Evolutionary conservation across 2,797 vertebrate species (phyloP), one percentile per base, ranked within the genome.

Genomic region (Chrysocyon brachyurus): DNA sequence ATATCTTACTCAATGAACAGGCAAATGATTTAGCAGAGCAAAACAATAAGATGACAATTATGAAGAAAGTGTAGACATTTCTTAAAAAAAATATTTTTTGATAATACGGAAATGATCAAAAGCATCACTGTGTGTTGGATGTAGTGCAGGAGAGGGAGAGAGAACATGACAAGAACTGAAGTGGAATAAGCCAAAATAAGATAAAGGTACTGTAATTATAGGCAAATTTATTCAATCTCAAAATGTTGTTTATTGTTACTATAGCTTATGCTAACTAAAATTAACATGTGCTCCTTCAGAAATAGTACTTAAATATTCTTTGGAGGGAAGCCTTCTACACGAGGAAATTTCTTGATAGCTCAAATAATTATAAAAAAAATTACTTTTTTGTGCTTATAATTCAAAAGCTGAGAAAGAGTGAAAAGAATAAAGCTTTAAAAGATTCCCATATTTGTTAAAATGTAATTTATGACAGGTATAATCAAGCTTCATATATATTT

Each of bases 131-230:
- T 28, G 28, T 63, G 24, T 46, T 2, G 1, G 49, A 21, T 54
- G 17, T n/a, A 6, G 10, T n/a, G 49, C 10, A 54, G 75, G 19
- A 16, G 2, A 33, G 26, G 26, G 16, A 46, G 6, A 89, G 21
- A 83, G 15, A 70, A 16, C 0, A 75, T 31, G 10, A 28, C 4
- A 14, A 92, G 52, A 91, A 83, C 1, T 59, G 3, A 3, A 92
- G 54, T 14, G 22, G 12, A 64, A 64, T 11, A 87, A 26, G 21
- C 26, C 59, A 84, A 95, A 93, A 90, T n/a, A 97, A 93, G 85
- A 49, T 56, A 26, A 95, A 24, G 21, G 1, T 36, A 61, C n/a
- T 84, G 9, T 22, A 3, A 36, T 46, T 93, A 36, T 9, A n/a
- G 8, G 21, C 33, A 49, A 92, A 82, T 59, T 22, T 85, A 52